Percentiles rank a stretch among this genome's conserved stretches.
Evolutionary conservation across 1,140 invertebrate genomes (phyloP).

Genomic region (Hycleus phaleratus): DNA sequence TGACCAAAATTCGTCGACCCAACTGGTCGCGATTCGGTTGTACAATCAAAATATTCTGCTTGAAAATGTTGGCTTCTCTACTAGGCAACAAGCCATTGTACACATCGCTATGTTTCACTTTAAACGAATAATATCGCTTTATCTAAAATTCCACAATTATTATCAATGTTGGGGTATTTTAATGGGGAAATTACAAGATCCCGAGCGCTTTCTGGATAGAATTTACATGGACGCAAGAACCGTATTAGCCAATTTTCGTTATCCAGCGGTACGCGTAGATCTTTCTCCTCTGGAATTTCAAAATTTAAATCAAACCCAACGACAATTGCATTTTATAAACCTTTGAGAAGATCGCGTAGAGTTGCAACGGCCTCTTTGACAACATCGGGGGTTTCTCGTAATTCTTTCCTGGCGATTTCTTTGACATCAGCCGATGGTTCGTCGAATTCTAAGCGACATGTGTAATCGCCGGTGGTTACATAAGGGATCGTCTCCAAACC

Average conservation of each 20-base stretch:
- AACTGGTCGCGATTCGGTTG: conserved; percentile 66
- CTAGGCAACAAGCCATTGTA: conserved; percentile 63
- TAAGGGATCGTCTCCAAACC: conserved; percentile 56
- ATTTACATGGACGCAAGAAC: conserved; percentile 71
- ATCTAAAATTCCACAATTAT: conserved; percentile 46
- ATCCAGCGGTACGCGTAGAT: conserved; percentile 59
- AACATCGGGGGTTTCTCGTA: conserved; percentile 62
- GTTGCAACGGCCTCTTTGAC: conserved; percentile 53
- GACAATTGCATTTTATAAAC: conserved; percentile 40
- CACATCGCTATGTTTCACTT: conserved; percentile 63
- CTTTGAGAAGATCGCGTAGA: conserved; percentile 58
- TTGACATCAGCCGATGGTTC: conserved; percentile 50
- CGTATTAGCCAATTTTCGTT: conserved; percentile 66
- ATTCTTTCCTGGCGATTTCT: conserved; percentile 64
- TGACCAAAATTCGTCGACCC: conserved; percentile 62
- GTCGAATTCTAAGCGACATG: conserved; percentile 60
- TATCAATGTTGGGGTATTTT: conserved; percentile 6
- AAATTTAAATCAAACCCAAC: conserved; percentile 7
- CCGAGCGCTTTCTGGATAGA: conserved; percentile 67
- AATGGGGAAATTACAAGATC: conserved; percentile 51
- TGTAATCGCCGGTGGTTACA: conserved; percentile 58
- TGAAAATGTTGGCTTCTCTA: conserved; percentile 66
- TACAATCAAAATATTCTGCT: conserved; percentile 68
- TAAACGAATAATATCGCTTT: conserved; percentile 72
- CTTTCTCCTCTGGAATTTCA: conserved; percentile 55